Evolutionary conservation across 1,140 invertebrate genomes (phyloP), one percentile per base, ranked within the genome.

Genomic region (Drosophila lowei): DNA sequence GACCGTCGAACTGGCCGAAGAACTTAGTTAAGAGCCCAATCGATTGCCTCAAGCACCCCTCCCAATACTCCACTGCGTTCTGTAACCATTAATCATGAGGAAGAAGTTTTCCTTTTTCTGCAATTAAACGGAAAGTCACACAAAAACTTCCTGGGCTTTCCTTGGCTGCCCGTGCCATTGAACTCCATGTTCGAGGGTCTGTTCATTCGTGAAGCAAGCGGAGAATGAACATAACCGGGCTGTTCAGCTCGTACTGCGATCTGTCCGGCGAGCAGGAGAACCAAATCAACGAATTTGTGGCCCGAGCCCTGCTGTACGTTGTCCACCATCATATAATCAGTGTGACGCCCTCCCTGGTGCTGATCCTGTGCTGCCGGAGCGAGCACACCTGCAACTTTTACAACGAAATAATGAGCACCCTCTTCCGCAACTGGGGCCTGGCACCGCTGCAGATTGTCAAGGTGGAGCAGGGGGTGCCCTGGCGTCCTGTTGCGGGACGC

Each of bases 331-430:
- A 89, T 13, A 89, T 90, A 3, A 41, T 90, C 9, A 75, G 65
- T 9, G 53, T 89, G 21, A 79, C 73, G 6, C 68, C 79, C 0
- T 81, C 77, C 7, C 57, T 90, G 47, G 75, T 85, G 4, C 21
- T 90, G 5, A 85, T 77, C 2, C 34, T 90, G 0, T 85, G 79
- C 42, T 90, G 89, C 21, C 73, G 79, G 11, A 66, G 77, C 41
- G 50, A 60, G 7, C 79, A 90, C 1, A 90, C 84, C 0, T 80
- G 73, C 49, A 85, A 81, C 34, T 90, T 89, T 46, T 85, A 89
- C 63, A 90, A 88, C 52, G 77, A 90, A 15, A 84, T 90, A 71
- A 71, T 90, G 79, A 74, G 41, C 54, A 65, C 77, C 0, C 44
- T 90, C 8, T 88, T 90, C 28, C 77, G 65, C 2, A 58, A 57